Evolutionary conservation across 1,140 invertebrate species (phyloP), one percentile per base, ranked within the genome.

Genomic region (Rhynchophorus ferrugineus): DNA sequence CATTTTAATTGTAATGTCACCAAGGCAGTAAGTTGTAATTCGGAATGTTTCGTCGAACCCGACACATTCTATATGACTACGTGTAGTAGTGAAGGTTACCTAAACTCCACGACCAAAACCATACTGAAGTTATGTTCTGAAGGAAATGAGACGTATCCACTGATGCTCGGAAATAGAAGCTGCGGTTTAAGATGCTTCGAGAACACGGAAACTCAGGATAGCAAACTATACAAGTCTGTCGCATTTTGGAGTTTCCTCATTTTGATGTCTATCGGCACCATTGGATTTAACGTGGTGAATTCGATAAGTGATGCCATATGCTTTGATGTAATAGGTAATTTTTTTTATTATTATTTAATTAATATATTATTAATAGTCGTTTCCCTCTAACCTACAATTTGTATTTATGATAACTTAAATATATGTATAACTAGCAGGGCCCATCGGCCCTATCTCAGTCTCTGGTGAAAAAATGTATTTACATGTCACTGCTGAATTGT

Each of bases 291-390:
- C 65, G 83, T 89, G 1, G 75, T 76, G 14, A 88, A 87, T 60
- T 84, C 80, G 44, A 81, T 87, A 19, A 84, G 81, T 24, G 87
- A 89, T 70, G 84, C 85, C 17, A 81, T 88, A 44, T 88, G 85
- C 68, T 89, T 88, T 62, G 85, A 88, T 70, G 72, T 88, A 34
- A 75, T 89, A 35, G 85, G 85, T 82, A 72, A 75, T 66, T 34
- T 50, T 57, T 51, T 18, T 39, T 49, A 41, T 3, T 36, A 17
- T 46, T 16, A 46, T 46, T 46, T n/a, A n/a, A n/a, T 13, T 11
- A 41, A 46, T 14, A 20, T 44, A 11, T 11, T 29, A 6, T 29
- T 29, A 29, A 29, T 6, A 6, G 24, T 29, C 11, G 24, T 11
- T 29, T 29, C 11, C 11, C 24, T 29, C 5, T 6, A 29, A n/a